phyloP scores from a whole-genome alignment of 1,140 invertebrate genomes.

The Aphidius ervi region DNA sequence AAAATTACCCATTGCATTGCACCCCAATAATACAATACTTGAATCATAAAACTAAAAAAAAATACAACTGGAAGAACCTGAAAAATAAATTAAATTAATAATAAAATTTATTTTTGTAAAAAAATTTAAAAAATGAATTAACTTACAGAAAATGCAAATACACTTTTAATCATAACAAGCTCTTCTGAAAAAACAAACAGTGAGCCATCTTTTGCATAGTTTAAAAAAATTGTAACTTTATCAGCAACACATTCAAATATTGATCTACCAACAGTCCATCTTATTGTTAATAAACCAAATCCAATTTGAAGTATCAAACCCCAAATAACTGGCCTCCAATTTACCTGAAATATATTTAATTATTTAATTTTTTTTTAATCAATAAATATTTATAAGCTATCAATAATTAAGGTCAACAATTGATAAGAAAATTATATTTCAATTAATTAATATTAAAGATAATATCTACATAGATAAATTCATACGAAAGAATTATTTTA shows the following conservation, averaged over 20 bases:
- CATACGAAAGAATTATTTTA: conserved; percentile 8
- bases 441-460: conserved; percentile 12
- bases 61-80: conserved; percentile 78
- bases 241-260: conserved; percentile 79
- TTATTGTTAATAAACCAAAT: conserved; percentile 81
- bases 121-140: conserved; percentile 10
- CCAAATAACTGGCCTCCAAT: conserved; percentile 74
- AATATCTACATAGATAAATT: background rate
- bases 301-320: conserved; percentile 82
- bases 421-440: background rate
- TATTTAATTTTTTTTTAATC: conserved; percentile 4
- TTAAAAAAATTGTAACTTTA: conserved; percentile 75
- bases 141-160: conserved; percentile 81
- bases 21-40: conserved; percentile 83
- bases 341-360: conserved; percentile 51
- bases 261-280: conserved; percentile 72
- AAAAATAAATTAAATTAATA: conserved; percentile 9
- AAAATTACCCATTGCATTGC: conserved; percentile 81
- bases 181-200: conserved; percentile 79
- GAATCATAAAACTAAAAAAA: conserved; percentile 85
- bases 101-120: conserved; percentile 9
- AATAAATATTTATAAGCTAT: no score
- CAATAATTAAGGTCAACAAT: no score
- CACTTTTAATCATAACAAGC: conserved; percentile 55
- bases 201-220: conserved; percentile 73